Evolutionary conservation across 2,113 vertebrate genomes (phyloP).

Genomic region (Myrmophylax atrothorax): DNA sequence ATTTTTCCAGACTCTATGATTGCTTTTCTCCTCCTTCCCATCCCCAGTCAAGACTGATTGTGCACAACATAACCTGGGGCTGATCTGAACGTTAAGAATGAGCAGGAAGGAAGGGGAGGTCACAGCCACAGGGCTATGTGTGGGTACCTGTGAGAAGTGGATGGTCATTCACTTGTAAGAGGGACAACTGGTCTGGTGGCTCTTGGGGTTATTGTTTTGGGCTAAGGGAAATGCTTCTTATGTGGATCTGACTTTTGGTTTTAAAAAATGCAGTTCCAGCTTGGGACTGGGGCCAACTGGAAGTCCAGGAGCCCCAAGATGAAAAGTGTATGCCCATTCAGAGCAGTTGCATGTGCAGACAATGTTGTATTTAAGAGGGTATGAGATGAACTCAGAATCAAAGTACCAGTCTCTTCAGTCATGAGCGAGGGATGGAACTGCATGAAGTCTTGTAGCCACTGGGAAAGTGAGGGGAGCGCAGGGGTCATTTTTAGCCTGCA

Average conservation of each 20-base stretch:
- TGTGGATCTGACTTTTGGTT: not conserved
- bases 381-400: not conserved
- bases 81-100: not conserved
- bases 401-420: not conserved
- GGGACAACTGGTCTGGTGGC: not conserved
- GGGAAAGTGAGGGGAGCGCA: not conserved
- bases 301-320: not conserved
- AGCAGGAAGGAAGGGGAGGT: not conserved
- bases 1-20: not conserved
- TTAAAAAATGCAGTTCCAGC: not conserved
- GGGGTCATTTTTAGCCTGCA: not conserved
- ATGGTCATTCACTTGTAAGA: not conserved
- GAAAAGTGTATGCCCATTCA: fast-evolving
- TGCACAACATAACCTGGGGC: not conserved
- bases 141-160: not conserved
- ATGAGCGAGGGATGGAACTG: fast-evolving
- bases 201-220: not conserved
- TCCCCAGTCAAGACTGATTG: not conserved
- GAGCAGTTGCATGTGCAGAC: not conserved
- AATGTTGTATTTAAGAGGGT: not conserved
- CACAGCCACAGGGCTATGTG: fast-evolving
- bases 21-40: not conserved
- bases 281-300: not conserved
- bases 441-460: not conserved
- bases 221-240: not conserved